These are phyloP conservation scores for Onychorhynchus coronatus DNA, from an alignment of 2,113 vertebrate genomes.

Conservation along the genomic window DNA sequence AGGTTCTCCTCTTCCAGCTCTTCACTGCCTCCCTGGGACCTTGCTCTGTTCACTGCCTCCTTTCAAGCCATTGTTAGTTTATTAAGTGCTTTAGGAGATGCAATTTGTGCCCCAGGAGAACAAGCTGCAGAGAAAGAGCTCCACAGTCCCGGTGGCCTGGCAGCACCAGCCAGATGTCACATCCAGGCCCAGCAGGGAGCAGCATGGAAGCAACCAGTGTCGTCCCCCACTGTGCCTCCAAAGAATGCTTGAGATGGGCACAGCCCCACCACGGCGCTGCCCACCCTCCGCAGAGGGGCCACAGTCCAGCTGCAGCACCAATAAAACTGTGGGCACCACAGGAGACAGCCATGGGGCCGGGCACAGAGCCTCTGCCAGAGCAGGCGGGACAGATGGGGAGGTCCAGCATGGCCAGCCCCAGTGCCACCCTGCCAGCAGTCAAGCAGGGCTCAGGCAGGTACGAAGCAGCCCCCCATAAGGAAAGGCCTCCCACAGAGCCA, in stretches of 20 bases:
- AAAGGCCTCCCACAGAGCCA: neutral
- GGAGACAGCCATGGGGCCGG: neutral
- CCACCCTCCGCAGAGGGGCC: neutral
- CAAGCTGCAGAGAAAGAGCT: constrained; percentile 9
- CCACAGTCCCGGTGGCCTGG: constrained; percentile 8
- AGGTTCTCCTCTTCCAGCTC: constrained; percentile 26
- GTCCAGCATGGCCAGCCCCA: neutral
- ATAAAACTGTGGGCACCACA: neutral
- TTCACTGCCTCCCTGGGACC: neutral
- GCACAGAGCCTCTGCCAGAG: neutral
- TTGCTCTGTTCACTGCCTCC: neutral
- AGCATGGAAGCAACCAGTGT: neutral
- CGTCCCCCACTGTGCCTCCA: neutral
- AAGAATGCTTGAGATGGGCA: constrained; percentile 24
- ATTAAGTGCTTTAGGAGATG: constrained; percentile 21
- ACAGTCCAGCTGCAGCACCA: neutral
- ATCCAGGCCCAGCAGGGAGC: constrained; percentile 36
- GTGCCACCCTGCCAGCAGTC: neutral
- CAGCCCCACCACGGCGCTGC: neutral
- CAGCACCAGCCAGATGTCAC: constrained; percentile 29
- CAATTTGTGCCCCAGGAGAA: constrained; percentile 51
- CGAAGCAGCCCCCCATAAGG: accelerated
- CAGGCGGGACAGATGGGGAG: accelerated
- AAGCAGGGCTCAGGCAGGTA: accelerated
- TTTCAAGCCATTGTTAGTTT: constrained; percentile 55